Percentiles rank a stretch among this genome's conserved stretches.
Evolutionary conservation across 2,797 vertebrate species (phyloP).

Genomic region (Lutjanus campechanus): DNA sequence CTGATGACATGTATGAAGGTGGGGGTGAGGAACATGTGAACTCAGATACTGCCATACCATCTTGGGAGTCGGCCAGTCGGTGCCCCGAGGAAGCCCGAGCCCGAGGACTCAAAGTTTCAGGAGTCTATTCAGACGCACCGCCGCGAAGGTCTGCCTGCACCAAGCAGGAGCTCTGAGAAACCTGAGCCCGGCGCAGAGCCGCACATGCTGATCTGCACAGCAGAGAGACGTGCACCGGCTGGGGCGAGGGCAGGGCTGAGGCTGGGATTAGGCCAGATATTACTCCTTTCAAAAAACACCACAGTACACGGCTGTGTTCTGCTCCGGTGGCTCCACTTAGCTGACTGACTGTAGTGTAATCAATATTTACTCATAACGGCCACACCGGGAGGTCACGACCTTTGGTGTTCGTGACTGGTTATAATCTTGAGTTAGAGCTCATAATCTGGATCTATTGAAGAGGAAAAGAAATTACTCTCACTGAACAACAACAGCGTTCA

Average conservation of each 20-base stretch:
- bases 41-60: conserved; percentile 50
- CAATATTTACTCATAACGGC: conserved; percentile 83
- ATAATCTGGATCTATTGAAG: conserved; percentile 55
- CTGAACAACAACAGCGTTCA: conserved; percentile 43
- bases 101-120: conserved; percentile 50
- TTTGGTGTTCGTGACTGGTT: conserved; percentile 70
- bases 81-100: conserved; percentile 47
- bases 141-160: conserved; percentile 55
- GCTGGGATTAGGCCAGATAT: conserved; percentile 75
- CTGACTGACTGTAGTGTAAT: conserved; percentile 74
- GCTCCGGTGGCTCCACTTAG: conserved; percentile 75
- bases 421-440: conserved; percentile 74
- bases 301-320: conserved; percentile 74
- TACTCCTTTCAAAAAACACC: conserved; percentile 61
- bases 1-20: conserved; percentile 81
- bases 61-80: conserved; percentile 39
- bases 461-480: conserved; percentile 10
- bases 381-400: conserved; percentile 80
- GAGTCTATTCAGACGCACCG: conserved; percentile 43
- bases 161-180: conserved; percentile 72
- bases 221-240: conserved; percentile 66
- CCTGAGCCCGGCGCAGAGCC: conserved; percentile 56
- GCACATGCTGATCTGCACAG: conserved; percentile 73
- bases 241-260: conserved; percentile 61
- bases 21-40: conserved; percentile 66